These are phyloP conservation scores for cattle (Bos taurus) DNA, from an alignment of 2,113 vertebrate species.

Conservation along the genomic window DNA sequence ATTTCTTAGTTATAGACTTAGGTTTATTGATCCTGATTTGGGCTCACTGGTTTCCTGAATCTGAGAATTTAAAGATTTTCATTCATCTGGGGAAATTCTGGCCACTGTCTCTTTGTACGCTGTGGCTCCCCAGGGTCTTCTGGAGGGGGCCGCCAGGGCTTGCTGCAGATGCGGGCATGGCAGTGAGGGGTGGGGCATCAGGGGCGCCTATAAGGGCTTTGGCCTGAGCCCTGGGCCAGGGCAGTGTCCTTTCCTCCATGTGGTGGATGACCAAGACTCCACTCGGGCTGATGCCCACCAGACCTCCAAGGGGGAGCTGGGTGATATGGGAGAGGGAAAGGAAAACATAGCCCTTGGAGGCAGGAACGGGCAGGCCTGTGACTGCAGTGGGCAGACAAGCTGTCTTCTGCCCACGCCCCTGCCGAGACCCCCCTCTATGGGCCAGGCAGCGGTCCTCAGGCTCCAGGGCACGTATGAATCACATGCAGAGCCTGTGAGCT, in stretches of 20 bases:
- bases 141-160: not conserved
- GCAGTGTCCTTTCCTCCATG: too few relatives aligned
- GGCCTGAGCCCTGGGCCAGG: not conserved
- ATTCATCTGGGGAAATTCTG: not conserved
- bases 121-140: not conserved
- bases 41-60: not conserved
- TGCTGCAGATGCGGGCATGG: not conserved
- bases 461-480: rapidly evolving
- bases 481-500: rapidly evolving
- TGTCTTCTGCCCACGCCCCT: rapidly evolving
- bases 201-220: not conserved
- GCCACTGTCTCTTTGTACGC: not conserved
- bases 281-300: not conserved
- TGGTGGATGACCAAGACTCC: not conserved
- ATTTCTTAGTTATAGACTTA: not conserved
- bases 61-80: not conserved
- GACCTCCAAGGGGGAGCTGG: not conserved
- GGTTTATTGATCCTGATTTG: not conserved
- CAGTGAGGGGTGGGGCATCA: not conserved
- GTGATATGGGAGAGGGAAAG: not conserved
- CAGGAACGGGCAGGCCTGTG: not conserved
- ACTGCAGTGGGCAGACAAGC: not conserved
- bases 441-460: not conserved
- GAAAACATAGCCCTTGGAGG: not conserved
- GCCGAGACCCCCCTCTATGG: rapidly evolving